phyloP scores from a whole-genome alignment of 2,797 vertebrate species.

The Poecilia gillii region DNA sequence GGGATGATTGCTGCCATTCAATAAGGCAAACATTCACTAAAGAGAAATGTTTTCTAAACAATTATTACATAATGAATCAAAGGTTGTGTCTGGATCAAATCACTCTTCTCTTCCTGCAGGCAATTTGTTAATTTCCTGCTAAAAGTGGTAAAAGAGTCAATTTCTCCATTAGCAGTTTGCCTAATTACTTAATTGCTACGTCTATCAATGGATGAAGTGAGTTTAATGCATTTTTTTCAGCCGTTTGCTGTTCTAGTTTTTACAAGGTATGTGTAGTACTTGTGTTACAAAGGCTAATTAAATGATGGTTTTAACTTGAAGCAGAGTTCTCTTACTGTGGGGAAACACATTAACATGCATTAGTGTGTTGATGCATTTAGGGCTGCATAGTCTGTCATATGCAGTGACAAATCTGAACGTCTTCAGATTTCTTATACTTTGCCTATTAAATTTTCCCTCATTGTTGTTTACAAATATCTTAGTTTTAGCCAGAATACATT shows the following conservation, averaged over 20 bases:
- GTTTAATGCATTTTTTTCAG: constrained; percentile 23
- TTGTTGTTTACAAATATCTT: neutral
- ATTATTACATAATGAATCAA: constrained; percentile 21
- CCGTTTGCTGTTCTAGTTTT: constrained; percentile 19
- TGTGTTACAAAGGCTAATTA: constrained; percentile 13
- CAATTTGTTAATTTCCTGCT: constrained; percentile 29
- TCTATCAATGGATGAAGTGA: constrained; percentile 33
- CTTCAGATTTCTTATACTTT: neutral
- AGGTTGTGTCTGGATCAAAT: constrained; percentile 7
- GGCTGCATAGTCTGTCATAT: neutral
- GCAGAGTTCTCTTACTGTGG: neutral
- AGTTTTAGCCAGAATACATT: neutral
- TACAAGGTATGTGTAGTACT: neutral
- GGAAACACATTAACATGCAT: neutral
- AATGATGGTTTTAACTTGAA: constrained; percentile 38
- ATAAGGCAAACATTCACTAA: neutral
- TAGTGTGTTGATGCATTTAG: neutral
- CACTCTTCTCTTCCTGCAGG: constrained; percentile 13
- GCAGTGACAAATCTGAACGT: neutral
- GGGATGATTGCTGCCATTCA: neutral
- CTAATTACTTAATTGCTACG: constrained; percentile 40
- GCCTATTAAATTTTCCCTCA: neutral
- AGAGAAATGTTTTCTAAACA: neutral
- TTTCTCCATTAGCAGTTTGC: constrained; percentile 25
- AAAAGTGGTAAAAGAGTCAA: constrained; percentile 20